Base-by-base conservation (phyloP, 2,797 vertebrate species). In the Cyclopterus lumpus region DNA sequence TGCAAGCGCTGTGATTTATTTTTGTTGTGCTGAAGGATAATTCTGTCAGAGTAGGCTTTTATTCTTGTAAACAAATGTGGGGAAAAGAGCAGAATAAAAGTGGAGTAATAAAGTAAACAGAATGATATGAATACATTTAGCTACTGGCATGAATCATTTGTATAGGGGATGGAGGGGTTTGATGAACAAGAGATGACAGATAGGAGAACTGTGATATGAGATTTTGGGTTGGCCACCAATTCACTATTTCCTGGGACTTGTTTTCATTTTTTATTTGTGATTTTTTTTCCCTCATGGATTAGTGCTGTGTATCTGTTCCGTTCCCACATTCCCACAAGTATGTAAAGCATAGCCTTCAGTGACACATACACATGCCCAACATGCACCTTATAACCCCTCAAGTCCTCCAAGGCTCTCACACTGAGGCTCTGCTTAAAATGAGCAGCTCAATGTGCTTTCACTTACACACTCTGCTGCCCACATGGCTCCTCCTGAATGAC, bases 61-160 rank as follows among this genome's bases (percentile, higher is more conserved):
- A 92, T 94, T 94, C 91, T 94, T 94, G 93, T 94, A 94, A 95
- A 95, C 94, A 95, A 95, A 94, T 93, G 91, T 89, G 91, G 76
- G 85, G 88, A 91, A 92, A 92, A 90, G 88, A 90, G 90, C 84
- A 84, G 89, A 93, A 93, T 93, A 90, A 93, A 93, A 91, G 93
- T 91, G 86, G 83, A 90, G 90, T 93, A 91, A 93, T 94, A 94
- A 94, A 94, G 92, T 93, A 93, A 94, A 94, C 94, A 94, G 89
- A 93, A 93, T 88, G 89, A 89, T 89, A 91, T 92, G 93, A 93
- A 94, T 94, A 91, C 87, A 92, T 94, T 93, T 86, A 89, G 93
- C 89, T 91, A 74, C 85, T 89, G 89, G 89, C 92, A 83, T 89
- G 91, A 94, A 93, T 93, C 88, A 93, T 92, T 93, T 89, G 90